Evolutionary conservation across 2,797 vertebrate genomes (phyloP).

Genomic region (Smutsia temminckii): DNA sequence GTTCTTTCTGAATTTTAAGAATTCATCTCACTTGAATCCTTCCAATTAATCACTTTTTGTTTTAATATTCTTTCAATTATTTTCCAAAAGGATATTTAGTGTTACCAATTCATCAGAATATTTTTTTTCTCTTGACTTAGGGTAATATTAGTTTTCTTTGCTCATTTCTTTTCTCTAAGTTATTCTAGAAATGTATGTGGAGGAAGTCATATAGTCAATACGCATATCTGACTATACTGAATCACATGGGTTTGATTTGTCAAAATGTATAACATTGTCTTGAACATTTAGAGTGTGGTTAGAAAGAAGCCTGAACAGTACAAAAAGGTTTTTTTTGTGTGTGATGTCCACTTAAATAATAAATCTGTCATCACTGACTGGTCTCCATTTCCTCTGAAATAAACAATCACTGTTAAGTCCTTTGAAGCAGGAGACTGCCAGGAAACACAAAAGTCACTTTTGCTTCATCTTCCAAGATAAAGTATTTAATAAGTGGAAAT

Average conservation of each 20-base stretch:
- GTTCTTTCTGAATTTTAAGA: constrained; percentile 46
- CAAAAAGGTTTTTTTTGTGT: constrained; percentile 75
- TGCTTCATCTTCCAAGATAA: constrained; percentile 85
- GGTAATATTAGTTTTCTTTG: constrained; percentile 48
- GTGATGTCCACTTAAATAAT: constrained; percentile 89
- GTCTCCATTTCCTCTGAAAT: constrained; percentile 89
- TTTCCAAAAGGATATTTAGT: constrained; percentile 50
- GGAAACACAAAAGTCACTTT: constrained; percentile 88
- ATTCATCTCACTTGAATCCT: background rate
- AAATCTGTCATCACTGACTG: constrained; percentile 90
- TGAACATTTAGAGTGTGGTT: constrained; percentile 79
- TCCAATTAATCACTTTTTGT: constrained; percentile 26
- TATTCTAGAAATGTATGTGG: constrained; percentile 66
- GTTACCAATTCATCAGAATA: constrained; percentile 44
- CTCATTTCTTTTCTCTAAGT: constrained; percentile 60
- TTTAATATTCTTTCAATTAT: background rate
- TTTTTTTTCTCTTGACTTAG: constrained; percentile 40
- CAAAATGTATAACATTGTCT: constrained; percentile 78
- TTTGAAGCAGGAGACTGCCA: constrained; percentile 86
- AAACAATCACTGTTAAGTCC: constrained; percentile 87
- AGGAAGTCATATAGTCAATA: constrained; percentile 67
- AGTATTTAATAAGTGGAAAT: constrained; percentile 86
- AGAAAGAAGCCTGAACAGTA: constrained; percentile 79
- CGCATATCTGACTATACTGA: constrained; percentile 69
- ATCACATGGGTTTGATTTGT: constrained; percentile 78